Percentiles rank a stretch among this genome's conserved stretches.
Conservation (phyloP, 1,140 invertebrate genomes). For the Thereuonema tuberculata region DNA sequence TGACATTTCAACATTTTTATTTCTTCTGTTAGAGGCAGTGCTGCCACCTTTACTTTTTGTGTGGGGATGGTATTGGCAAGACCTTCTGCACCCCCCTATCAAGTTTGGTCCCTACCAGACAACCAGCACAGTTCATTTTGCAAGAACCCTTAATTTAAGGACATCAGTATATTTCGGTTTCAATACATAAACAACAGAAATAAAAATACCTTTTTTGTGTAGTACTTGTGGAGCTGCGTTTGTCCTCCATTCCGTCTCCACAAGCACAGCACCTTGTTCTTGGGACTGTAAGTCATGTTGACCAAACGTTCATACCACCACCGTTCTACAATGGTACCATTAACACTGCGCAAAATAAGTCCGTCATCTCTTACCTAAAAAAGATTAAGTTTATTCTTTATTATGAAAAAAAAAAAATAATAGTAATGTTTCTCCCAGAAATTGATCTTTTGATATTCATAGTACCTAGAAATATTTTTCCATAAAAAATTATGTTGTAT, state of each 20-base stretch:
- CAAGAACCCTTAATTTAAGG: no score
- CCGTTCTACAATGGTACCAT: constrained; percentile 82
- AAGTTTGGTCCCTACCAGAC: no score
- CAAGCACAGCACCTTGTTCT: constrained; percentile 90
- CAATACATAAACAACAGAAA: not conserved
- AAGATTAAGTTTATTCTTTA: not conserved
- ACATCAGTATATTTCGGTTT: no score
- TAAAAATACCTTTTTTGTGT: constrained; percentile 80
- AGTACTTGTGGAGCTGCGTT: constrained; percentile 95
- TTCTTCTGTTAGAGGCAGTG: no score
- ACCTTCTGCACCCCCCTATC: no score
- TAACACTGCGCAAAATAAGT: constrained; percentile 79
- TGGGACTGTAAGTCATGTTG: constrained; percentile 99
- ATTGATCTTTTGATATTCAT: no score
- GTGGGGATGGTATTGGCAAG: no score
- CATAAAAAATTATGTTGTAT: no score
- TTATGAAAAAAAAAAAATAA: constrained; percentile 1
- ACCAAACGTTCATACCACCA: constrained; percentile 99
- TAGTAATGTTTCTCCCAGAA: no score
- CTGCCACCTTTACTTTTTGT: no score
- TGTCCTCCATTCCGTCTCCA: constrained; percentile 83
- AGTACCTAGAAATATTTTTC: constrained; percentile 4
- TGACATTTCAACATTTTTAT: no score
- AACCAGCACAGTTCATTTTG: no score
- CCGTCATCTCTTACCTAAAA: constrained; percentile 79